phyloP scores from a whole-genome alignment of 2,888 invertebrate species.

The Folsomia candida region DNA sequence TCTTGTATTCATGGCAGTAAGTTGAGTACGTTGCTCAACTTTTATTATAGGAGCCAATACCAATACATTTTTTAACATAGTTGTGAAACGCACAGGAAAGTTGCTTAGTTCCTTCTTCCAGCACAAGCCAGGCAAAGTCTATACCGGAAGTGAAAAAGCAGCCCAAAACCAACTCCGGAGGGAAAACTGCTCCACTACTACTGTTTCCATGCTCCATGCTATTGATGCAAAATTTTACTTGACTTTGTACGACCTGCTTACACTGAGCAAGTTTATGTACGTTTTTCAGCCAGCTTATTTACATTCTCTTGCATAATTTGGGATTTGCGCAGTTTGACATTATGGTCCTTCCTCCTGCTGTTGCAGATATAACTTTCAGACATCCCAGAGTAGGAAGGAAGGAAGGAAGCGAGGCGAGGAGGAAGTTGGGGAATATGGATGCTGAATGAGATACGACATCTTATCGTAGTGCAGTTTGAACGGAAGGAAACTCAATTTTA shows the following conservation, averaged over 20 bases:
- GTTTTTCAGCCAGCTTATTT: not conserved
- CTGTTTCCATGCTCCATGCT: too few species aligned
- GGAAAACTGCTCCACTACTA: not conserved
- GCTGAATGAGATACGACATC: not conserved
- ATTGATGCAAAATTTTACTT: too few species aligned
- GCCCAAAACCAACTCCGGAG: not conserved
- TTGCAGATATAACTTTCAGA: too few species aligned
- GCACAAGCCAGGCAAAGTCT: too few species aligned
- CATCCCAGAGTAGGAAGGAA: not conserved
- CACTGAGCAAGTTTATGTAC: not conserved
- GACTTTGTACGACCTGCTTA: not conserved
- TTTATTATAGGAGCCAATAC: too few species aligned
- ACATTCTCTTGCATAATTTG: not conserved
- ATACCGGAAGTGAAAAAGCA: not conserved
- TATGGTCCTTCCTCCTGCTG: too few species aligned
- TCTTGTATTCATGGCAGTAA: too few species aligned
- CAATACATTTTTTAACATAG: too few species aligned
- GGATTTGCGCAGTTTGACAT: not conserved
- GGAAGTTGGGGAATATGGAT: not conserved
- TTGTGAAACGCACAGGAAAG: too few species aligned
- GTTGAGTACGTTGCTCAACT: too few species aligned
- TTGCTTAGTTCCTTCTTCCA: too few species aligned
- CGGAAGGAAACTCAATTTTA: not conserved
- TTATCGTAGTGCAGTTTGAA: not conserved
- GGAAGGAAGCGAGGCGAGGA: too few species aligned